Base-by-base conservation (phyloP, 2,797 vertebrate species). In the Danio albolineatus region DNA sequence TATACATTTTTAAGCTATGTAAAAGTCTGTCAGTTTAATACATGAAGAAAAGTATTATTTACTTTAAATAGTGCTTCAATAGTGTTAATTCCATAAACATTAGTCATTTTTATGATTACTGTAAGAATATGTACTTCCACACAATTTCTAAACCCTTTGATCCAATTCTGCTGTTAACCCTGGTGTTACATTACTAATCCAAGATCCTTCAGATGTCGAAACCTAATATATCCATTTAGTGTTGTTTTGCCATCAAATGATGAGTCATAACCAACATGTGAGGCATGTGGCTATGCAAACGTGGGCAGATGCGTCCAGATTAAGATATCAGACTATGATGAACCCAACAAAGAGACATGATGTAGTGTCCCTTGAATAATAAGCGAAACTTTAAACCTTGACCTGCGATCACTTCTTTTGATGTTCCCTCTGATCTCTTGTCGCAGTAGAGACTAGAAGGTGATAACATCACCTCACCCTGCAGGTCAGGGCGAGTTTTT, bases 361-460 rank as follows among this genome's bases (percentile, higher is more conserved):
- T 56, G 51, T 64, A 78, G 62, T 38, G 48, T 10, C 39, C 65
- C 19, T 57, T 62, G 48, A 83, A 16, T 66, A 72, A 78, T 14
- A 21, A 79, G 64, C 62, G 69, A 57, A 73, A 80, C 81, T 48
- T 75, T 57, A 73, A 84, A 66, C 16, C 60, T 21, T n/a, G 17
- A 77, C 78, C 81, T 78, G 67, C 53, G 75, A 87, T 81, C 62
- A 82, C 70, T 79, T 84, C 62, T 54, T 85, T 80, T 84, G 79
- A 81, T 83, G 82, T 76, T 65, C 13, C 57, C 61, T 84, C 66
- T 85, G 75, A 85, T 83, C 78, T 81, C 56, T 39, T 61, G 82
- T 86, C 77, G 59, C 83, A 51, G 73, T 81, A 69, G 85, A 83
- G 76, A 85, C 73, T 2, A 44, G 9, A 60, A 16, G 64, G 41